A percentile compares a stretch with the other conserved stretches of the same genome.
Evolutionary conservation across 92 coral and sea anemone species (phyloP).

Genomic region (Epizoanthus ramosus): DNA sequence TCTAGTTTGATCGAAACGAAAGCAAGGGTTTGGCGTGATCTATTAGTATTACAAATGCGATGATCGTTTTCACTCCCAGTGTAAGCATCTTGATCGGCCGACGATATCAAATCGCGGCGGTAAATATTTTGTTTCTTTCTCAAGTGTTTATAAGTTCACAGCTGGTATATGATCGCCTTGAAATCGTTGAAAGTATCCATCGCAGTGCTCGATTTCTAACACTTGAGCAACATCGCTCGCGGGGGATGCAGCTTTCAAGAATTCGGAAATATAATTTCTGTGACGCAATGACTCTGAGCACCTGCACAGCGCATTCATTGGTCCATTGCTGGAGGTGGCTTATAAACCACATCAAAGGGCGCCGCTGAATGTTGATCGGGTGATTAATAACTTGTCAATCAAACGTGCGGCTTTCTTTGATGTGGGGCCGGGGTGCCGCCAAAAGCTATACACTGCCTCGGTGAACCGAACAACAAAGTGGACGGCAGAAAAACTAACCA

Average conservation of each 20-base stretch:
- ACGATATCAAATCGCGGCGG: not conserved
- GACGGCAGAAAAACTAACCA: conserved; percentile 60
- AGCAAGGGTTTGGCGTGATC: conserved; percentile 2
- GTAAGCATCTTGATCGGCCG: not conserved
- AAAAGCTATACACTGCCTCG: conserved; percentile 67
- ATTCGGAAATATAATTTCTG: conserved; percentile 40
- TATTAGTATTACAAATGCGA: not conserved
- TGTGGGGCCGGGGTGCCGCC: conserved; percentile 81
- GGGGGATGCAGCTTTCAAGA: conserved; percentile 40
- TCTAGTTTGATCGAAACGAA: not conserved
- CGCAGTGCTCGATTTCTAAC: not conserved
- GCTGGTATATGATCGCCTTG: conserved; percentile 14
- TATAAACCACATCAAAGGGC: conserved; percentile 47
- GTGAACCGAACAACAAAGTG: conserved; percentile 77
- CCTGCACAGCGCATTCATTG: conserved; percentile 82
- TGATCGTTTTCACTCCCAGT: not conserved
- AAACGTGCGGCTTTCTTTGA: conserved; percentile 92
- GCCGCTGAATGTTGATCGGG: conserved; percentile 80
- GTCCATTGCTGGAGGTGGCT: conserved; percentile 60
- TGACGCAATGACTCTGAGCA: conserved; percentile 48
- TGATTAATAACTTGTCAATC: conserved; percentile 99
- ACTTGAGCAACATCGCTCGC: conserved; percentile 43
- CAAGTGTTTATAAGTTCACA: not conserved
- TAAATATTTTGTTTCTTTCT: conserved; percentile 13
- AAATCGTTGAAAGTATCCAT: not conserved